Conservation (phyloP, 2,113 vertebrate genomes). For the Apodemus speciosus region DNA sequence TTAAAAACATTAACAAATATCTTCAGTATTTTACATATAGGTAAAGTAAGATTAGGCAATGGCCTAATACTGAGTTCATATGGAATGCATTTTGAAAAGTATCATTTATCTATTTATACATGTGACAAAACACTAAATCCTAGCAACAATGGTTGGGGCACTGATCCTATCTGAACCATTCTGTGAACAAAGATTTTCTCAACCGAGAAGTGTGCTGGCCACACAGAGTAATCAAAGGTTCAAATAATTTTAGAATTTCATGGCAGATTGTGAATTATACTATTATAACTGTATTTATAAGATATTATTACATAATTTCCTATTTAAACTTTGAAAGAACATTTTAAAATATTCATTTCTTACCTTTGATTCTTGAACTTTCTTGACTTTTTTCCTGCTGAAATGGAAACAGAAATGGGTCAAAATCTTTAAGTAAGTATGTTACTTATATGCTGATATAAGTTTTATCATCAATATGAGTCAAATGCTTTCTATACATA, state of each 20-base stretch:
- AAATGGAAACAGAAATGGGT: slow-evolving; percentile 83
- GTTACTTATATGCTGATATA: background rate
- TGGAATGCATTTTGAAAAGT: slow-evolving; percentile 1
- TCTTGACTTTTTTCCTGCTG: slow-evolving; percentile 88
- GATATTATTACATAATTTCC: background rate
- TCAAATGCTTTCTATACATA: background rate
- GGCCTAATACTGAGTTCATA: background rate
- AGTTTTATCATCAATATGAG: background rate
- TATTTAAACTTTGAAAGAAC: background rate
- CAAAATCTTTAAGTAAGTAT: slow-evolving; percentile 48
- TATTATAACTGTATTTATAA: slow-evolving; percentile 8
- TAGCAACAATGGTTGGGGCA: background rate
- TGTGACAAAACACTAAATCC: background rate
- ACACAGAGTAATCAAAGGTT: background rate
- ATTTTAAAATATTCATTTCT: slow-evolving; percentile 72
- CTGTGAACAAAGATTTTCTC: background rate
- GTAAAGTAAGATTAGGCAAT: background rate
- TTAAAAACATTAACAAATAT: background rate
- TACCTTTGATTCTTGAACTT: slow-evolving; percentile 86
- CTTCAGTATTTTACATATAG: background rate
- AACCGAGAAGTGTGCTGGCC: rapidly evolving
- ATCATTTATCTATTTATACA: background rate
- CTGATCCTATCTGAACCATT: background rate
- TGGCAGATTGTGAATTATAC: background rate
- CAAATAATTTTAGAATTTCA: background rate